Conservation (phyloP, 2,113 vertebrate species). For the Apeltes quadracus region DNA sequence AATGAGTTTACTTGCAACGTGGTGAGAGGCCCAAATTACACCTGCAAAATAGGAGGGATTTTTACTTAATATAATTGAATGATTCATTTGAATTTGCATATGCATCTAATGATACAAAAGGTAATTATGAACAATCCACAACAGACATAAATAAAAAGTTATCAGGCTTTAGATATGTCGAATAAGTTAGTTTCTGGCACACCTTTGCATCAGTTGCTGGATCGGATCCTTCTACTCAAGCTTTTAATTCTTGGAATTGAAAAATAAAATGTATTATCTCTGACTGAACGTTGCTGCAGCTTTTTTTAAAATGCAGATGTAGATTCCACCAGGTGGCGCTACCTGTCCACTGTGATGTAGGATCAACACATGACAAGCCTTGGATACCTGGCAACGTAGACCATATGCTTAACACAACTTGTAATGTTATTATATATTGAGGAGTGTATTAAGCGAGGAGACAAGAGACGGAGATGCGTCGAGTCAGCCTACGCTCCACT, state of each 20-base stretch:
- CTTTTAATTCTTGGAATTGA: background rate
- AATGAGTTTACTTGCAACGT: background rate
- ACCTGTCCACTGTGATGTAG: background rate
- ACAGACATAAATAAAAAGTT: background rate
- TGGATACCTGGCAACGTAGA: background rate
- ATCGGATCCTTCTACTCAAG: background rate
- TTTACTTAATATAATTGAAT: background rate
- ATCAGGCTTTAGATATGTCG: background rate
- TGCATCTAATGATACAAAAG: background rate
- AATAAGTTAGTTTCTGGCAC: background rate
- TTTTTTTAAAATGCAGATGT: too few relatives aligned
- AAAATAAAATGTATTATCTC: background rate
- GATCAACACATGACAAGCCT: too few relatives aligned
- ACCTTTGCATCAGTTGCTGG: background rate
- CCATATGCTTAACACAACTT: background rate
- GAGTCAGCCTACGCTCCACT: too few relatives aligned
- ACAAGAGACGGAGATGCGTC: too few relatives aligned
- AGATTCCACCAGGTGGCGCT: conserved; percentile 41
- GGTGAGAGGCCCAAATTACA: background rate
- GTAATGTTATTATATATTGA: background rate
- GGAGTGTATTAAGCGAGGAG: too few relatives aligned
- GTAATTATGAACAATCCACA: background rate
- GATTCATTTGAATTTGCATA: background rate
- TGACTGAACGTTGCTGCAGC: background rate
- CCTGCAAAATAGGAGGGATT: background rate